Base-by-base conservation (phyloP, 2,113 vertebrate genomes). In the Furnarius figulus region DNA sequence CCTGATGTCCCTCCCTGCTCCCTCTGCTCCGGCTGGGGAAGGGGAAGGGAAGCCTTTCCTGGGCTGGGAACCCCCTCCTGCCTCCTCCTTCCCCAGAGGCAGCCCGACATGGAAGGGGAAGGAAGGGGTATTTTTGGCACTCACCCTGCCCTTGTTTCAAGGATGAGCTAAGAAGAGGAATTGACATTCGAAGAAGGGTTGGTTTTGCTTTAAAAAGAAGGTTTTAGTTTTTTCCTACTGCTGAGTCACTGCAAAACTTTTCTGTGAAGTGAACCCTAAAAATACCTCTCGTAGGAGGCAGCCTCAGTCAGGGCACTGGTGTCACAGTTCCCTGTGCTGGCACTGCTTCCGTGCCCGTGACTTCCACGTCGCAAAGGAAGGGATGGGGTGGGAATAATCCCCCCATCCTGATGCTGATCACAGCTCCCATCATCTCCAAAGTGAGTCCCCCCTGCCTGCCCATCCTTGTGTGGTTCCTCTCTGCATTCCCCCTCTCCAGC, bases 141-240 rank as follows among this genome's bases (percentile, higher is more conserved):
- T 88, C 39, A 5, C 46, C 47, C 92, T 25, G 14, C 0, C 0
- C 30, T 70, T 20, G 25, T 77, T 85, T 84, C 79, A 74, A 67
- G 87, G 92, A 83, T 50, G 80, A 82, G 85, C 55, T 40, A 33
- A 85, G 72, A 97, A 86, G 95, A 86, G 79, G 92, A 97, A 94
- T 37, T 95, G 78, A 70, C 42, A 28, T 73, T 78, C 42, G 44
- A 30, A 4, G 10, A 53, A 85, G 59, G 55, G 31, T 47, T 49
- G 44, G 16, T 50, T 93, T 83, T 37, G 82, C 82, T 95, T 88
- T 93, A 96, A 85, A 95, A 93, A 93, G 93, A 96, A 95, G 40
- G 23, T 5, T 17, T 81, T 39, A 9, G 35, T 47, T 15, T 28
- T 28, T 16, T 23, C 37, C 37, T 62, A 0, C 67, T 62, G 4